A percentile compares a stretch with the other conserved stretches of the same genome.
Conservation (phyloP, 1,140 invertebrate species). For the Zaprionus davidi region DNA sequence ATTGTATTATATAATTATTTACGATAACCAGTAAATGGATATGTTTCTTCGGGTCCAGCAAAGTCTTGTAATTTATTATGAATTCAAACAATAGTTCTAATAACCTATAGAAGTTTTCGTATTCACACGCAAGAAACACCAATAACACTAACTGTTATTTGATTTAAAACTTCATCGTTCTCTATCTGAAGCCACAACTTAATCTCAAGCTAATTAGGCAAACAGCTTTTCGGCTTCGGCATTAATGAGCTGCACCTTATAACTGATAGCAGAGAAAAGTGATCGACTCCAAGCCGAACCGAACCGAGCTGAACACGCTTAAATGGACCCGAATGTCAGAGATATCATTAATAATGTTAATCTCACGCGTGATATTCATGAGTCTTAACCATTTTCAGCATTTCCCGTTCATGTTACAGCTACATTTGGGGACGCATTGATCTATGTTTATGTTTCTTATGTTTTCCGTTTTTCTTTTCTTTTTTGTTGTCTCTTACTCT, state of each 20-base stretch:
- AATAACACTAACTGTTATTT: not conserved
- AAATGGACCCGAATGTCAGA: constrained; percentile 30
- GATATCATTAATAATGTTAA: constrained; percentile 52
- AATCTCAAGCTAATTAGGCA: constrained; percentile 4
- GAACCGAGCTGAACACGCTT: not conserved
- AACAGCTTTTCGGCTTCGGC: constrained; percentile 8
- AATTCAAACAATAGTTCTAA: not conserved
- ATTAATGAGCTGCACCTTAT: constrained; percentile 19
- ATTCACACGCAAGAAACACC: not conserved
- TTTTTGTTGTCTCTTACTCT: constrained; percentile 16
- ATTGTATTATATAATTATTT: too few species aligned
- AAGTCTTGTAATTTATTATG: not conserved
- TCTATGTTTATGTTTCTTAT: constrained; percentile 35
- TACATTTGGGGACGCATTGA: constrained; percentile 33
- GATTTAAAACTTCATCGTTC: not conserved
- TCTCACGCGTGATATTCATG: constrained; percentile 34
- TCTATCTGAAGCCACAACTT: not conserved
- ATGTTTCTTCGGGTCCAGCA: too few species aligned
- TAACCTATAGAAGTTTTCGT: not conserved
- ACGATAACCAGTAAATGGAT: too few species aligned
- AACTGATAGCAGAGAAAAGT: constrained; percentile 21
- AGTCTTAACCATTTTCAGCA: constrained; percentile 26
- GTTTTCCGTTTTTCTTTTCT: constrained; percentile 27
- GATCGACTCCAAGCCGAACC: constrained; percentile 9
- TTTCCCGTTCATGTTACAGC: constrained; percentile 48